Evolutionary conservation across 2,797 vertebrate genomes (phyloP).

Genomic region (Vireo griseus): DNA sequence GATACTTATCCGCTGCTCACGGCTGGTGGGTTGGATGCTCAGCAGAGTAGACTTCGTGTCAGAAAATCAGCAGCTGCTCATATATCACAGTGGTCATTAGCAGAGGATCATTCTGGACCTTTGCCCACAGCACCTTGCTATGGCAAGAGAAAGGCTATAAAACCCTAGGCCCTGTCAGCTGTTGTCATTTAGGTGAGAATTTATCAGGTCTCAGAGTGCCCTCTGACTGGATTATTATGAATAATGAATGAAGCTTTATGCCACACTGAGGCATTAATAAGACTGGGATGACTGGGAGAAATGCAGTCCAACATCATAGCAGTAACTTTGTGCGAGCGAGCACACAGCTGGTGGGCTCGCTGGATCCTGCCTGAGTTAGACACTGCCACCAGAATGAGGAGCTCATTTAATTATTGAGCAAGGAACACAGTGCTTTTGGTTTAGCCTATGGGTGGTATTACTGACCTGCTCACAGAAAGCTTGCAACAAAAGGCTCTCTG

Average conservation of each 20-base stretch:
- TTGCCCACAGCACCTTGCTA: conserved; percentile 84
- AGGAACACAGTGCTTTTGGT: background rate
- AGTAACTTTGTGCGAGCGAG: conserved; percentile 61
- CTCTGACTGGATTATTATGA: conserved; percentile 93
- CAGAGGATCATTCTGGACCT: conserved; percentile 84
- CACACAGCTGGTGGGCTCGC: conserved; percentile 69
- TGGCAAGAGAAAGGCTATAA: conserved; percentile 84
- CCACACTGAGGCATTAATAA: conserved; percentile 90
- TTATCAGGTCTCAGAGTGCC: conserved; percentile 92
- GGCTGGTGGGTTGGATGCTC: conserved; percentile 74
- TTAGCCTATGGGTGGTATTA: conserved; percentile 43
- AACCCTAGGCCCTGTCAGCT: conserved; percentile 95
- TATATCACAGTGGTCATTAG: conserved; percentile 94
- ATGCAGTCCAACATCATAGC: conserved; percentile 72
- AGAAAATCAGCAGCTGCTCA: conserved; percentile 81
- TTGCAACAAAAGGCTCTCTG: background rate
- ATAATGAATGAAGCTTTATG: conserved; percentile 97
- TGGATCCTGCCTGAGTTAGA: background rate
- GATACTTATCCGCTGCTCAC: conserved; percentile 64
- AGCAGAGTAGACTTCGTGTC: conserved; percentile 75
- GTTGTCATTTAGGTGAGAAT: conserved; percentile 97
- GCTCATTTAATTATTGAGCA: conserved; percentile 57
- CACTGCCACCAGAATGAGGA: background rate
- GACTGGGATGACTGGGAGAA: conserved; percentile 81
- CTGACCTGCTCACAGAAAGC: background rate